Evolutionary conservation across 1,140 invertebrate genomes (phyloP).

Genomic region (Hylaeus anthracinus): DNA sequence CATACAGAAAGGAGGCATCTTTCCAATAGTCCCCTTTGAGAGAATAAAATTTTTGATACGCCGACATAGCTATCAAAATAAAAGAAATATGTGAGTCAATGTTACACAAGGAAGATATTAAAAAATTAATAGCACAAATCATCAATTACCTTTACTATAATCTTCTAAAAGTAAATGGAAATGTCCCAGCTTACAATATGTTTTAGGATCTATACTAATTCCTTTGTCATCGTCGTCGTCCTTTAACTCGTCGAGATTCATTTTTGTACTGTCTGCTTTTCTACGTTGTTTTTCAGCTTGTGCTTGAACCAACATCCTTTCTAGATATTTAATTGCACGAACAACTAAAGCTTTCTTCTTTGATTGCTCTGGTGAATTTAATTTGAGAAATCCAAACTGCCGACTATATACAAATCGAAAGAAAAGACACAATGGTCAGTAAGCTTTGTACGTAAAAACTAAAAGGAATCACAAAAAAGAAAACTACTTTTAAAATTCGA

Average conservation of each 20-base stretch:
- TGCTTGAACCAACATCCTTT: conserved; percentile 90
- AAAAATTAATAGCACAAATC: background rate
- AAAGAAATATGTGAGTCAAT: background rate
- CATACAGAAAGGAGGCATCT: conserved; percentile 95
- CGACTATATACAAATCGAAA: conserved; percentile 83
- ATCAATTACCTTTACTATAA: conserved; percentile 90
- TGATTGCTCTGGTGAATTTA: conserved; percentile 87
- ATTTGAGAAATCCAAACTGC: conserved; percentile 92
- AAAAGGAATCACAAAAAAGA: background rate
- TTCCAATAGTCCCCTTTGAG: conserved; percentile 93
- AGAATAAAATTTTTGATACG: conserved; percentile 95
- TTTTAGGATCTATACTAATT: conserved; percentile 92
- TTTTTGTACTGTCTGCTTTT: conserved; percentile 79
- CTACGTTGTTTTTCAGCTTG: conserved; percentile 83
- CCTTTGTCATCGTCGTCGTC: conserved; percentile 83
- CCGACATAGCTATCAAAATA: conserved; percentile 90
- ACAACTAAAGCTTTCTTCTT: conserved; percentile 89
- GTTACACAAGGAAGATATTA: background rate
- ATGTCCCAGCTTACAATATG: conserved; percentile 96
- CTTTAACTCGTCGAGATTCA: conserved; percentile 77
- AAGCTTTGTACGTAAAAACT: background rate
- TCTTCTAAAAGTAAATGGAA: conserved; percentile 95
- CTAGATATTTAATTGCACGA: conserved; percentile 92
- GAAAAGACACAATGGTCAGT: conserved; percentile 4
- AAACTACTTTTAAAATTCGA: background rate